Conservation (phyloP, 2,888 invertebrate species). For the Polietes domitor region DNA sequence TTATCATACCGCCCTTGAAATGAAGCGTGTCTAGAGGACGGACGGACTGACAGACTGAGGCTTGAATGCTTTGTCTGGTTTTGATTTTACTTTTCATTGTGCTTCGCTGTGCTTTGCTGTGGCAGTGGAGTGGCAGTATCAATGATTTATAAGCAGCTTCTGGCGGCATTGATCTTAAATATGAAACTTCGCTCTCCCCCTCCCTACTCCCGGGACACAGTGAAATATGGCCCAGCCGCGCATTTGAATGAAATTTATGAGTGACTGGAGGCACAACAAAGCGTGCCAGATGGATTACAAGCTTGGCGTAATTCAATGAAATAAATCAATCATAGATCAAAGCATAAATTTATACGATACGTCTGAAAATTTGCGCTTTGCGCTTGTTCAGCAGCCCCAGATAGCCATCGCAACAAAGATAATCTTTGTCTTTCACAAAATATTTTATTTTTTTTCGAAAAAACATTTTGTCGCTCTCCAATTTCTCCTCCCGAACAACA, state of each 20-base stretch:
- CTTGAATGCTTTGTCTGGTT: neutral
- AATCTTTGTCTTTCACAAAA: neutral
- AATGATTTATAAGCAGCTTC: slow-evolving; percentile 58
- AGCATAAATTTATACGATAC: neutral
- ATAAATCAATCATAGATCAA: slow-evolving; percentile 48
- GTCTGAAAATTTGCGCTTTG: neutral
- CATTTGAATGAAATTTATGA: slow-evolving; percentile 46
- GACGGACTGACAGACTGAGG: neutral
- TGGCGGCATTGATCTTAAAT: slow-evolving; percentile 46
- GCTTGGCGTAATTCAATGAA: slow-evolving; percentile 1
- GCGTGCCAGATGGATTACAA: slow-evolving; percentile 54
- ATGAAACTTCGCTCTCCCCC: neutral
- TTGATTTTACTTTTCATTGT: neutral
- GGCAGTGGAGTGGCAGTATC: slow-evolving; percentile 42
- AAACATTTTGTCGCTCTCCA: no score
- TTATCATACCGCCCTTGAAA: slow-evolving; percentile 19
- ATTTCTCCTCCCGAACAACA: neutral
- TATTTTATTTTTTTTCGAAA: no score
- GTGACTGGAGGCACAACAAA: slow-evolving; percentile 39
- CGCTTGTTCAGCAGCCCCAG: neutral
- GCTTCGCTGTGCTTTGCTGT: no score
- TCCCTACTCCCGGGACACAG: neutral
- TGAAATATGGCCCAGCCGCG: neutral
- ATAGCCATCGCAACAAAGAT: slow-evolving; percentile 4
- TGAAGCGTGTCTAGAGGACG: slow-evolving; percentile 27